These are phyloP conservation scores for Plebejus anna DNA, from an alignment of 2,888 invertebrate species.

Conservation along the genomic window DNA sequence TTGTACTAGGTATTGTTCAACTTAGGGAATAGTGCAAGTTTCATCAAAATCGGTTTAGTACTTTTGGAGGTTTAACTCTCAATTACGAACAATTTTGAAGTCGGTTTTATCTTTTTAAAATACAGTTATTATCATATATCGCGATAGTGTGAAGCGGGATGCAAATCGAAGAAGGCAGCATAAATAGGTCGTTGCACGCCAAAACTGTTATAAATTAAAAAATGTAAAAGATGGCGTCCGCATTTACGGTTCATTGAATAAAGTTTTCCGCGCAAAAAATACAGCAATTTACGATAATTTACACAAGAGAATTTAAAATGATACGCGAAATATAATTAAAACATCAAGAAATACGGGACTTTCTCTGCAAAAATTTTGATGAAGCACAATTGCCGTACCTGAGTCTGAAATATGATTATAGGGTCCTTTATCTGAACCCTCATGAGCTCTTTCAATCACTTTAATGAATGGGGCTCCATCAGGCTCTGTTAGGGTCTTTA, in stretches of 20 bases:
- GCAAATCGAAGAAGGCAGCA: neutral
- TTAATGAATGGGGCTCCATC: slow-evolving; percentile 66
- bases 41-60: too few species aligned
- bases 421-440: slow-evolving; percentile 47
- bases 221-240: neutral
- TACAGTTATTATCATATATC: too few species aligned
- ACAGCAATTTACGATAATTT: neutral
- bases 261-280: neutral
- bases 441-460: slow-evolving; percentile 65
- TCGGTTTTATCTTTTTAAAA: too few species aligned
- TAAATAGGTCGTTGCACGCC: neutral
- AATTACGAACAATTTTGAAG: too few species aligned
- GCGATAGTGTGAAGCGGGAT: neutral
- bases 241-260: neutral
- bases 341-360: slow-evolving; percentile 17
- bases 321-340: slow-evolving; percentile 15
- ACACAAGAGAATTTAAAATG: slow-evolving; percentile 1
- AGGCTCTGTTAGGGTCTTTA: slow-evolving; percentile 56
- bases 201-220: neutral
- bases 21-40: too few species aligned
- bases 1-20: too few species aligned
- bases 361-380: slow-evolving; percentile 24
- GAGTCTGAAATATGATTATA: slow-evolving; percentile 56
- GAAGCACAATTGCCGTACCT: slow-evolving; percentile 31
- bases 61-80: too few species aligned